Base-by-base conservation (phyloP, 2,797 vertebrate species). In the Tokudaia muenninki region DNA sequence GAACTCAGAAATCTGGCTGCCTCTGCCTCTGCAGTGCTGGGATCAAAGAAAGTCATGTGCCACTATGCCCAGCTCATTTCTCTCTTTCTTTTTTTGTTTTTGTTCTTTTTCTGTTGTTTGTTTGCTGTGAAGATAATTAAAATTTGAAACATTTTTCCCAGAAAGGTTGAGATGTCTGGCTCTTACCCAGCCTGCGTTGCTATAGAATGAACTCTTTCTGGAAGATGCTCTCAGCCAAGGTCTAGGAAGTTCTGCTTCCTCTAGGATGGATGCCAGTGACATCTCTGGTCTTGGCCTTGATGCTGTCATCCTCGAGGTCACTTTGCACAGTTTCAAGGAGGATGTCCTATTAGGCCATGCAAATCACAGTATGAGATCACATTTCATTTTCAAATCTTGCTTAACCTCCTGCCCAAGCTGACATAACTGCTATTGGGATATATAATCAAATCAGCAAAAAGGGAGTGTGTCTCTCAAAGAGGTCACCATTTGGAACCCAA, bases 1-100 rank as follows among this genome's bases (percentile, higher is more conserved):
- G 9, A 70, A 87, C 63, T 70, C 83, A 70, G 63, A 70, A 67
- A 37, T 52, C 21, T 26, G 44, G 21, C 47, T 87, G 44, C 75
- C 75, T 96, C 91, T 92, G 81, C 79, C 75, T 72, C 37, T 86
- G 97, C 94, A 37, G 55, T 59, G n/a, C 31, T 70, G 21, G 21
- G 47, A 52, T n/a, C 55, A 50, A 70, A 52, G 31, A 50, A 70
- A 52, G 31, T 31, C 16, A 0, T n/a, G 79, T 0, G 14, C 81
- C 47, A 87, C 63, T 22, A 50, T 52, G 63, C 31, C 19, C 47
- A 87, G 63, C 7, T 89, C 31, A 59, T 90, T 83, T 59, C 87
- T 84, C 91, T 50, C 47, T 50, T 50, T 50, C 4, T 50, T 50
- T 50, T 9, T 50, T 50, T 50, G 5, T 50, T 50, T 11, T 52